Base-by-base conservation (phyloP, 2,113 vertebrate genomes). In the Atlantisia rogersi region DNA sequence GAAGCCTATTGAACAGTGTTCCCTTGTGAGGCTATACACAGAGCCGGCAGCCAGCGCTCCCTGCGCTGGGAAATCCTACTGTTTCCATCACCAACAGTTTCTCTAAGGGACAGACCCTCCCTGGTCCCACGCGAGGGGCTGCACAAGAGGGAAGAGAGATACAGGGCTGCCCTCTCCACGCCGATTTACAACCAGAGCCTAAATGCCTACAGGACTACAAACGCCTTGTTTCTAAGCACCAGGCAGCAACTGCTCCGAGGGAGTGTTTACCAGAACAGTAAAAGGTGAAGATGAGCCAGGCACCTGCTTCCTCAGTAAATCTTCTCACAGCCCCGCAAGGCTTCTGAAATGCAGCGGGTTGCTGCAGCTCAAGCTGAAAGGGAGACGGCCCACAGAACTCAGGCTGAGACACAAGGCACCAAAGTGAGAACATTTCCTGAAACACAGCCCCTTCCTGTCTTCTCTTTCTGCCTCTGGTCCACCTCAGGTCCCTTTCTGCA, bases 1-100 rank as follows among this genome's bases (percentile, higher is more conserved):
- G 98, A 98, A 98, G 97, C 92, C 86, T 90, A 91, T 85, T 90
- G 97, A 98, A 98, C 97, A 97, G 97, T 82, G 96, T 96, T 97
- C 97, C 96, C 97, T 97, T 98, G 98, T 98, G 97, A 64, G 81
- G 64, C 92, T 62, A 80, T 70, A n/a, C 75, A 81, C 75, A 81
- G 93, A 91, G 95, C 93, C 94, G 83, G 68, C 91, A 96, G 96
- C 87, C 81, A 8, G 24, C 29, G 96, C 94, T 96, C 90, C 97
- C 92, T 42, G 92, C 14, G 93, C 92, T 96, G 67, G 56, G 92
- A 97, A 96, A 97, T 79, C 95, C 93, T 52, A 71, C 96, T 97
- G 92, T 76, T 94, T 76, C 62, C 92, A 86, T 37, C 82, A 59
- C 85, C 86, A 76, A 92, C 87, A 96, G 88, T 55, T 94, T 87